Evolutionary conservation across 2,797 vertebrate species (phyloP), one percentile per base, ranked within the genome.

Genomic region (Cetoscarus ocellatus): DNA sequence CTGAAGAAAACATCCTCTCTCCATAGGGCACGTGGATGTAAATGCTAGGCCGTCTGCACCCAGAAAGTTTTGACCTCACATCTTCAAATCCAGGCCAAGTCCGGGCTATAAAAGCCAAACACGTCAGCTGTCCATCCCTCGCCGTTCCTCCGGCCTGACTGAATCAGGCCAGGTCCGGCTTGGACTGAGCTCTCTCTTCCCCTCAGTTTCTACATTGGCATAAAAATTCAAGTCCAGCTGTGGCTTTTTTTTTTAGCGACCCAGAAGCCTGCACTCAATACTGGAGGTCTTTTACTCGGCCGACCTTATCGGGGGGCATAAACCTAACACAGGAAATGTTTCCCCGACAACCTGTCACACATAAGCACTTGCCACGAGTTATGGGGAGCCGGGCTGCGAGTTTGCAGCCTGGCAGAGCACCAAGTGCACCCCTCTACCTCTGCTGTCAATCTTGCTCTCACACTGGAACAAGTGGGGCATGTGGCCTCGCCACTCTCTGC

Each of bases 331-430:
- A 48, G 77, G 80, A 73, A 88, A 76, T 38, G 73, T 81, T 82
- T 83, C 80, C 79, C 84, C 59, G 61, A 86, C 87, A 88, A 77
- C 77, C 86, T 85, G 87, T 88, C 88, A 83, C 86, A 86, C 77
- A 85, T 54, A 82, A 71, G 74, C 77, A 77, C 77, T 75, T 3
- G 72, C 75, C 82, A 67, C 66, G 44, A 80, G 79, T 87, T 68
- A 67, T 39, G 44, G 67, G 74, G 80, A 67, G 76, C 75, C 15
- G 1, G 63, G 27, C 56, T 38, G 57, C 69, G 79, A 73, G 72
- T 44, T 11, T 0, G 14, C 58, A 34, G 75, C 62, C 80, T 82
- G 80, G 75, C 77, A 57, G 83, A 85, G 61, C 73, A 75, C 75
- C 72, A 40, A 83, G 73, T 61, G 73, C 78, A 73, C 88, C 76